phyloP scores from a whole-genome alignment of 2,888 invertebrate genomes.

The Lacanobia wlatinum region DNA sequence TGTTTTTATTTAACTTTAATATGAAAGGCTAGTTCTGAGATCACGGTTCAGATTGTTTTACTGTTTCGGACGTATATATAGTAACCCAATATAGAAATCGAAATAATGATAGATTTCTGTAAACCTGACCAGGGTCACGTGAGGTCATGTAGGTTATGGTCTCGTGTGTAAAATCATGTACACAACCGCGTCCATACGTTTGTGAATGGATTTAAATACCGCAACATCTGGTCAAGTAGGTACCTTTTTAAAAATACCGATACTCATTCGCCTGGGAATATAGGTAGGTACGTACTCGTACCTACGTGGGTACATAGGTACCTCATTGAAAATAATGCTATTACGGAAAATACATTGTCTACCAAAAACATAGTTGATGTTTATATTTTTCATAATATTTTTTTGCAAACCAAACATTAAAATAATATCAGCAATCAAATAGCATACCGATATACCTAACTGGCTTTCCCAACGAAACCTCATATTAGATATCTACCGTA shows the following conservation, averaged over 20 bases:
- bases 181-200: background rate
- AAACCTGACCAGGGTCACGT: background rate
- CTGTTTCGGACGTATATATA: background rate
- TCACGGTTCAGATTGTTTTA: background rate
- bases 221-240: background rate
- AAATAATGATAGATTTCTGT: background rate
- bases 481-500: slow-evolving; percentile 11
- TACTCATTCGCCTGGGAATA: no score
- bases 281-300: background rate
- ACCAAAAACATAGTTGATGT: background rate
- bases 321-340: background rate
- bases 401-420: background rate
- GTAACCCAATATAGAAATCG: background rate
- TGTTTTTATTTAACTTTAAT: no score
- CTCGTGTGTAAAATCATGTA: slow-evolving; percentile 2
- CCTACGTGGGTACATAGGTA: background rate
- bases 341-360: background rate
- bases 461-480: background rate
- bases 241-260: background rate
- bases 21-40: no score
- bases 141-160: background rate
- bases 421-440: background rate
- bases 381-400: no score
- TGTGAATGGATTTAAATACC: background rate
- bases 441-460: background rate